Conservation (phyloP, 2,113 vertebrate genomes). For the Ellobius talpinus region DNA sequence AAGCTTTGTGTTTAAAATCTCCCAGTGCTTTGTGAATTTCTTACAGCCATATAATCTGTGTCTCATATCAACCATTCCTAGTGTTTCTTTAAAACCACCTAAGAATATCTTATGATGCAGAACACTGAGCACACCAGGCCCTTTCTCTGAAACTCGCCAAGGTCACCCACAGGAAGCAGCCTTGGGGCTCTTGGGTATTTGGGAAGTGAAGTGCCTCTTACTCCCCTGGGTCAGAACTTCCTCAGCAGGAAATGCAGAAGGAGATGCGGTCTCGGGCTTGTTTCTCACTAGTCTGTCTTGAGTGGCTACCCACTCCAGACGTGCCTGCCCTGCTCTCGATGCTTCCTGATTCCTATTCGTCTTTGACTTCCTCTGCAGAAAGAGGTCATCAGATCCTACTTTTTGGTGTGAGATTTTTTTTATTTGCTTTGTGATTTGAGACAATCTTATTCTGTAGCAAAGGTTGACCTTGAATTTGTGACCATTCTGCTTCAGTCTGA, state of each 20-base stretch:
- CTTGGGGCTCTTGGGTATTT: not conserved
- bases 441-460: not conserved
- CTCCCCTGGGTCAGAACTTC: not conserved
- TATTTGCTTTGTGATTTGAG: not conserved
- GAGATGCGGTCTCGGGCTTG: not conserved
- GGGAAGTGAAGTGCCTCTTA: not conserved
- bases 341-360: not conserved
- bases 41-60: not conserved
- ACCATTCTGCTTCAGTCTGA: not conserved
- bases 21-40: constrained; percentile 10
- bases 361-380: not conserved
- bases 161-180: not conserved
- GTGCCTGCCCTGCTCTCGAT: not conserved
- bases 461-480: not conserved
- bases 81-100: not conserved
- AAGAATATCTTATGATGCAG: not conserved
- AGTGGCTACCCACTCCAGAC: not conserved
- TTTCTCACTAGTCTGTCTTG: not conserved
- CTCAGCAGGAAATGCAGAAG: not conserved
- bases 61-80: not conserved
- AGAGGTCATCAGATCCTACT: not conserved
- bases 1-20: constrained; percentile 59
- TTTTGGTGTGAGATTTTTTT: not conserved
- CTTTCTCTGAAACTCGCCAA: not conserved
- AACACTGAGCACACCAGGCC: not conserved